Conservation (phyloP, 2,797 vertebrate species). For the Aselliscus stoliczkanus region DNA sequence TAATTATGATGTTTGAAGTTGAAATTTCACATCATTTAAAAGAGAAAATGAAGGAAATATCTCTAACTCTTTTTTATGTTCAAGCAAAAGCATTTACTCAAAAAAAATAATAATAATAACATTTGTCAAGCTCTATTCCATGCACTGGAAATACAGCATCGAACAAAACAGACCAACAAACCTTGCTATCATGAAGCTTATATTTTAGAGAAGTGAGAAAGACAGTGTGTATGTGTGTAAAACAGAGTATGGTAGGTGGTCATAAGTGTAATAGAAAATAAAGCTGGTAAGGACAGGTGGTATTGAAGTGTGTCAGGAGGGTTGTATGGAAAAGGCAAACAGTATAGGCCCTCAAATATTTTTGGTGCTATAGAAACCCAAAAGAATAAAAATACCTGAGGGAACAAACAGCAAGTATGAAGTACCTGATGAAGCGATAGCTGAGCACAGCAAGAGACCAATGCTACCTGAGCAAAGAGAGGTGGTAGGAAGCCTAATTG, state of each 20-base stretch:
- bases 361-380: neutral
- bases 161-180: neutral
- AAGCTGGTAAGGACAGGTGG: neutral
- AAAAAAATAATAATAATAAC: neutral
- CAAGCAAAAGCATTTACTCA: neutral
- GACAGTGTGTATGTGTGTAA: neutral
- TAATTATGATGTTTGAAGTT: neutral
- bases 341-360: neutral
- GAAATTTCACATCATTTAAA: neutral
- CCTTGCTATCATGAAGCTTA: neutral
- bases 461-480: neutral
- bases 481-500: rapidly evolving
- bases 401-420: neutral
- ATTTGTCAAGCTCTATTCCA: neutral
- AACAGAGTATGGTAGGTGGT: neutral
- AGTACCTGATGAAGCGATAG: neutral
- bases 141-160: neutral
- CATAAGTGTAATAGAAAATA: neutral
- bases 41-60: neutral
- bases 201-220: neutral
- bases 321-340: neutral
- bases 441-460: neutral
- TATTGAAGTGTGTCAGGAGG: neutral
- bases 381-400: neutral
- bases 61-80: neutral